A percentile compares a stretch with the other conserved stretches of the same genome.
phyloP scores from a whole-genome alignment of 1,140 invertebrate genomes.

The Uloborus diversus region DNA sequence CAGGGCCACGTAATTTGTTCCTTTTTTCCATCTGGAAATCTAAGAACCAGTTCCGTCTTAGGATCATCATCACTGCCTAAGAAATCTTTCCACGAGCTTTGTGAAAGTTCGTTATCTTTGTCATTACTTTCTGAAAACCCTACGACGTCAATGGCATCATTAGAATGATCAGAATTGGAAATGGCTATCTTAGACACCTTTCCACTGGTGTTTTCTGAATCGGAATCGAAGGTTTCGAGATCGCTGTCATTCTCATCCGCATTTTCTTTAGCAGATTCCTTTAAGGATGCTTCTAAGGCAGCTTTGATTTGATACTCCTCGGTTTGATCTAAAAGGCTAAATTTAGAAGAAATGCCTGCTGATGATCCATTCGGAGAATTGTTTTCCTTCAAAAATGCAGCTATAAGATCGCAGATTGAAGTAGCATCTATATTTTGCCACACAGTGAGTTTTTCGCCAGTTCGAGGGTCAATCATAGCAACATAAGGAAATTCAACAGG shows the following conservation, averaged over 20 bases:
- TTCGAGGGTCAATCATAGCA: constrained; percentile 79
- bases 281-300: constrained; percentile 67
- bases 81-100: constrained; percentile 60
- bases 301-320: constrained; percentile 68
- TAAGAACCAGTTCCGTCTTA: constrained; percentile 64
- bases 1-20: constrained; percentile 65
- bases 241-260: constrained; percentile 61
- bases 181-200: not conserved
- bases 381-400: constrained; percentile 63
- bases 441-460: constrained; percentile 72
- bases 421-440: constrained; percentile 70
- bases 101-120: not conserved
- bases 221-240: constrained; percentile 66
- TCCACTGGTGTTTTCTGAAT: constrained; percentile 26
- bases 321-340: constrained; percentile 66
- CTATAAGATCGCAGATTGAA: constrained; percentile 68
- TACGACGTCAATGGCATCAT: constrained; percentile 43
- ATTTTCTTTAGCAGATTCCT: constrained; percentile 40
- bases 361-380: constrained; percentile 61
- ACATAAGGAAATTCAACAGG: constrained; percentile 76
- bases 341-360: not conserved
- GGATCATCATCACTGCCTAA: constrained; percentile 62
- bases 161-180: constrained; percentile 21
- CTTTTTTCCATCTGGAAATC: constrained; percentile 67
- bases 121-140: constrained; percentile 14